These are phyloP conservation scores for Prietella phreatophila DNA, from an alignment of 2,113 vertebrate species.

Conservation along the genomic window DNA sequence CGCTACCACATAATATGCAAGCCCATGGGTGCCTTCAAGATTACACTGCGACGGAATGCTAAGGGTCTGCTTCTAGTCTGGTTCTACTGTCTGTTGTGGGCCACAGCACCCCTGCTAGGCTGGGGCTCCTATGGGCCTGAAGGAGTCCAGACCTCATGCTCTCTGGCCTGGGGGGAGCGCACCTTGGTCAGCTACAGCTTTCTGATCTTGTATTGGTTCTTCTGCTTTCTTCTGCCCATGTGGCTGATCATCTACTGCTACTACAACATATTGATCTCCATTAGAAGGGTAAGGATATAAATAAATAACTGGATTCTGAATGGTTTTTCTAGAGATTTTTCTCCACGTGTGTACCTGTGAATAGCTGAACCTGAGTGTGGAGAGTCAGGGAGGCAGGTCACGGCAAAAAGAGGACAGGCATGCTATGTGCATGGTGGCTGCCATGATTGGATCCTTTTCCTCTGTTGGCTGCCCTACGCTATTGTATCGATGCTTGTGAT, in stretches of 20 bases:
- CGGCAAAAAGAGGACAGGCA: slow-evolving; percentile 67
- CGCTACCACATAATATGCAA: slow-evolving; percentile 68
- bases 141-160: slow-evolving; percentile 69
- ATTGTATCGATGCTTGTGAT: slow-evolving; percentile 68
- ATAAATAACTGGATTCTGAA: neutral
- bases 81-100: slow-evolving; percentile 71
- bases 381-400: slow-evolving; percentile 67
- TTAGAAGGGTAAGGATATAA: slow-evolving; percentile 60
- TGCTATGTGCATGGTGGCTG: slow-evolving; percentile 68
- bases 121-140: slow-evolving; percentile 70
- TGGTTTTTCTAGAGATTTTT: neutral
- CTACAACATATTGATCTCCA: slow-evolving; percentile 58
- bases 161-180: slow-evolving; percentile 66
- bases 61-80: slow-evolving; percentile 63
- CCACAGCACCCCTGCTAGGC: slow-evolving; percentile 59
- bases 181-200: slow-evolving; percentile 71
- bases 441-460: slow-evolving; percentile 70
- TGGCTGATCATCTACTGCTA: slow-evolving; percentile 69
- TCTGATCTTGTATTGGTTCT: slow-evolving; percentile 67
- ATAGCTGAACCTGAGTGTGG: slow-evolving; percentile 73
- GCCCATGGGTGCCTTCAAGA: slow-evolving; percentile 58
- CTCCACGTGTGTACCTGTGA: neutral
- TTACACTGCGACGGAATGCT: slow-evolving; percentile 60
- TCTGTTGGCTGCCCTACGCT: slow-evolving; percentile 76
- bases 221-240: slow-evolving; percentile 65